phyloP scores from a whole-genome alignment of 2,113 vertebrate genomes.

The Spheniscus mendiculus region DNA sequence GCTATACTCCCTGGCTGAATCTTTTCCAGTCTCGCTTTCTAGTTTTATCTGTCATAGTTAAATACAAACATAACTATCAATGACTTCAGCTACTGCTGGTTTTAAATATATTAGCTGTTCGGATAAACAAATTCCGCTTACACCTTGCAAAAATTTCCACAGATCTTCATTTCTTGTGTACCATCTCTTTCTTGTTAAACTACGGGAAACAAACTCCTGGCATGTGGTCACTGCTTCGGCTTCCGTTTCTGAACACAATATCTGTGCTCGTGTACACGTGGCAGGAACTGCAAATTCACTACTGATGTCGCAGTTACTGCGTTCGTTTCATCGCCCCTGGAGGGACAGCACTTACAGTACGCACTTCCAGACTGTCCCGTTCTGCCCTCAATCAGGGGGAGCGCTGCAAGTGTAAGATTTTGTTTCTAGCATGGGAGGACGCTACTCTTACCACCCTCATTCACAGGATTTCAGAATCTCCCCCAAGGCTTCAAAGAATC shows the following conservation, averaged over 20 bases:
- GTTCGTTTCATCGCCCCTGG: accelerated
- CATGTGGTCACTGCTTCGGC: background rate
- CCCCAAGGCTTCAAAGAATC: background rate
- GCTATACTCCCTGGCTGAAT: background rate
- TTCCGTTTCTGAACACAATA: background rate
- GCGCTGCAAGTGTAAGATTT: background rate
- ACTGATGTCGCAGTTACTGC: background rate
- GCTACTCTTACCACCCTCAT: background rate
- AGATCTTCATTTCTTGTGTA: background rate
- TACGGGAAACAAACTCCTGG: background rate
- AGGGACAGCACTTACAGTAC: background rate
- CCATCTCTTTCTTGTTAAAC: background rate
- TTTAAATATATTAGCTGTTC: background rate
- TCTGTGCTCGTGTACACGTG: background rate
- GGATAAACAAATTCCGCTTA: background rate
- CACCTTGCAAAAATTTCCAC: background rate
- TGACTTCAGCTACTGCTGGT: background rate
- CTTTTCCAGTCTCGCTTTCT: background rate
- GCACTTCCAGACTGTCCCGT: background rate
- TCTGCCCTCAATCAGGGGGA: background rate
- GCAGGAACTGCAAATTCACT: background rate
- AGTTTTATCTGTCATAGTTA: background rate
- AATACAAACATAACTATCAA: background rate
- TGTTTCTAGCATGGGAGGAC: background rate
- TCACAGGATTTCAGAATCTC: background rate